Evolutionary conservation across 2,888 invertebrate genomes (phyloP).

Genomic region (Anthophora plumipes): DNA sequence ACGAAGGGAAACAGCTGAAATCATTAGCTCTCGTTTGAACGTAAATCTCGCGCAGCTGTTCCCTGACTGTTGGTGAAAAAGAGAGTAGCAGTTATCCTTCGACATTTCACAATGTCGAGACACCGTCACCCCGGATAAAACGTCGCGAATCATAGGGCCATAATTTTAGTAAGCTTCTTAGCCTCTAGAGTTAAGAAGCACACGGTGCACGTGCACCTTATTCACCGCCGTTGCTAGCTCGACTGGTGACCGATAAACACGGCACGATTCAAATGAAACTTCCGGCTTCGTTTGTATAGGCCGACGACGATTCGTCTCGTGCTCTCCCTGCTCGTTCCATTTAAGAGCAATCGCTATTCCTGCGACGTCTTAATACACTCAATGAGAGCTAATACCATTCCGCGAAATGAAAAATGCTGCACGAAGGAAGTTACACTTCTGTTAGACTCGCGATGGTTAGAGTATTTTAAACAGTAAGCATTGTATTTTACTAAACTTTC

Average conservation of each 20-base stretch:
- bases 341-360: conserved; percentile 67
- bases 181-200: conserved; percentile 3
- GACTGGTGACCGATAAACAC: conserved; percentile 62
- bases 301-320: conserved; percentile 59
- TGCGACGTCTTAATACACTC: conserved; percentile 43
- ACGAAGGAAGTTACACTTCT: neutral
- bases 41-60: conserved; percentile 49
- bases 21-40: conserved; percentile 41
- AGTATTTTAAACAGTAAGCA: too few relatives aligned
- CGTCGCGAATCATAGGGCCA: conserved; percentile 26
- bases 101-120: conserved; percentile 19
- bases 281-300: conserved; percentile 71
- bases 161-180: conserved; percentile 64
- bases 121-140: conserved; percentile 25
- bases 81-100: conserved; percentile 28
- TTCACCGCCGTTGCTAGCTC: conserved; percentile 32
- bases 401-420: conserved; percentile 44
- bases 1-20: conserved; percentile 26
- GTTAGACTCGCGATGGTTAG: too few relatives aligned
- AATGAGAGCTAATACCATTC: conserved; percentile 54
- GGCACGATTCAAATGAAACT: conserved; percentile 72
- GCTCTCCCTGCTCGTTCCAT: conserved; percentile 54
- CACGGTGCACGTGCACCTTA: conserved; percentile 50
- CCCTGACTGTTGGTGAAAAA: neutral
- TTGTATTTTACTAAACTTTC: too few relatives aligned